Percentiles rank a stretch among this genome's conserved stretches.
Evolutionary conservation across 2,113 vertebrate genomes (phyloP).

Genomic region (Microcebus ravelobensis): DNA sequence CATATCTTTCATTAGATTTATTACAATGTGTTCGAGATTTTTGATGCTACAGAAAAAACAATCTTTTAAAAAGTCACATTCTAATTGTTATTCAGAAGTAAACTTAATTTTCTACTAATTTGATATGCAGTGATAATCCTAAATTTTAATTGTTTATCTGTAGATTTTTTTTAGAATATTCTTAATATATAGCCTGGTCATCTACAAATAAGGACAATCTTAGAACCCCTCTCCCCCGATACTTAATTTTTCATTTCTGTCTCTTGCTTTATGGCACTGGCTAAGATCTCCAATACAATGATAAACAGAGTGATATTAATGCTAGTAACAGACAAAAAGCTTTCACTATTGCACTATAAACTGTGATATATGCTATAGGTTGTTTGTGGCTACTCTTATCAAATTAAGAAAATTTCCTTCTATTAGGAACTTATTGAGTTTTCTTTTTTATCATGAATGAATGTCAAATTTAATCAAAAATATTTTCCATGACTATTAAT

Average conservation of each 20-base stretch:
- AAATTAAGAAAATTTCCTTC: not conserved
- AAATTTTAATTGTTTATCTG: not conserved
- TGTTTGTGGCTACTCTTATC: not conserved
- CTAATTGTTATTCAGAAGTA: slow-evolving; percentile 34
- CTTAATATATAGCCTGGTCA: not conserved
- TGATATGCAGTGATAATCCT: not conserved
- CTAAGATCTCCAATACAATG: not conserved
- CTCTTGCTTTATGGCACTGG: not conserved
- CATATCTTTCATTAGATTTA: slow-evolving; percentile 1
- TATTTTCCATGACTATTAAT: not conserved
- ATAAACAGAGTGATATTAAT: not conserved
- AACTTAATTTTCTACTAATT: not conserved
- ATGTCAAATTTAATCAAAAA: slow-evolving; percentile 34
- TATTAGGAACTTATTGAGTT: not conserved
- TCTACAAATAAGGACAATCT: not conserved
- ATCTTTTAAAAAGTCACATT: slow-evolving; percentile 29
- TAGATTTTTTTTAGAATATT: not conserved
- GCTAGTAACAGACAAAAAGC: not conserved
- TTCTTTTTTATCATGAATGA: not conserved
- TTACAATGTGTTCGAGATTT: not conserved
- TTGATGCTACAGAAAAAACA: slow-evolving; percentile 18
- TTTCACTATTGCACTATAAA: not conserved
- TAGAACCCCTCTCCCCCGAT: not conserved
- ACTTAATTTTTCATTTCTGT: not conserved
- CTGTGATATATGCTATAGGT: not conserved